These are phyloP conservation scores for Chrysina gloriosa DNA, from an alignment of 2,888 invertebrate genomes.

Conservation along the genomic window DNA sequence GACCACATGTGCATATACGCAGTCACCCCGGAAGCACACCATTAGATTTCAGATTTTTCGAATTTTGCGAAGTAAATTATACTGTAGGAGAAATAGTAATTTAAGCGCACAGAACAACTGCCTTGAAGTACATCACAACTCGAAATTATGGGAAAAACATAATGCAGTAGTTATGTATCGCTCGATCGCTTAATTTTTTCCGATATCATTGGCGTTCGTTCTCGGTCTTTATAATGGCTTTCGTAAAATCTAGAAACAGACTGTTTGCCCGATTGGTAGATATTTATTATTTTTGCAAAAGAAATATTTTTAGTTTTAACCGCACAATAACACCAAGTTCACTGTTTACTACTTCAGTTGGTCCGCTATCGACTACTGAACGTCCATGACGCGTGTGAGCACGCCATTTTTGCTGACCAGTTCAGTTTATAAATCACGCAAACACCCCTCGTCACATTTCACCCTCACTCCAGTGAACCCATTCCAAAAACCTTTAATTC, in stretches of 20 bases:
- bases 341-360: conserved; percentile 22
- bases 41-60: too few relatives aligned
- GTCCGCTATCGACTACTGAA: conserved; percentile 41
- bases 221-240: background rate
- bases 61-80: background rate
- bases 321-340: conserved; percentile 19
- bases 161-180: conserved; percentile 3
- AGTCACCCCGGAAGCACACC: too few relatives aligned
- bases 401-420: conserved; percentile 63
- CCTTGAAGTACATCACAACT: background rate
- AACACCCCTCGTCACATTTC: conserved; percentile 51
- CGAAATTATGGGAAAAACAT: background rate
- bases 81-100: background rate
- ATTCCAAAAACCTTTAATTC: conserved; percentile 25
- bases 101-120: background rate
- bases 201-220: conserved; percentile 44
- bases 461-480: conserved; percentile 18
- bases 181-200: conserved; percentile 19
- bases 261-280: background rate
- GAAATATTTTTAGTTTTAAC: background rate
- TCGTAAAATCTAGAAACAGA: background rate
- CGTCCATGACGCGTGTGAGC: conserved; percentile 60
- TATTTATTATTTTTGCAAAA: background rate
- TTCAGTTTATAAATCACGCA: conserved; percentile 61
- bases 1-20: too few relatives aligned